These are phyloP conservation scores for Amphiprion ocellaris DNA, from an alignment of 2,113 vertebrate genomes.

Conservation along the genomic window DNA sequence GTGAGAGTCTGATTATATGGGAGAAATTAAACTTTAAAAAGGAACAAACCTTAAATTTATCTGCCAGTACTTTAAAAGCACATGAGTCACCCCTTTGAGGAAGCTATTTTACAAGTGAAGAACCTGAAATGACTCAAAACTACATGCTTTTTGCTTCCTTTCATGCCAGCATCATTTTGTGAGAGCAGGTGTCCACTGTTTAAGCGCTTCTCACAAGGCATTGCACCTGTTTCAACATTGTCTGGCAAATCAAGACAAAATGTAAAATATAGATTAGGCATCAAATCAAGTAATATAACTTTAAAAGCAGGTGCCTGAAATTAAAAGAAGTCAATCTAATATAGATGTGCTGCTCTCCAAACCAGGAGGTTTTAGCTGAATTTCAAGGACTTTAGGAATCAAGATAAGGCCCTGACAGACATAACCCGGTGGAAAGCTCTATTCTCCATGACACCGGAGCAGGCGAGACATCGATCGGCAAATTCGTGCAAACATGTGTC, in stretches of 20 bases:
- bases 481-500: slow-evolving; percentile 57
- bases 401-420: slow-evolving; percentile 52
- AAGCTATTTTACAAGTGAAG: slow-evolving; percentile 24
- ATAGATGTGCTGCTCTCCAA: neutral
- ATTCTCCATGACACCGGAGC: slow-evolving; percentile 49
- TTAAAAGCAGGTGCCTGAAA: neutral
- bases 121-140: slow-evolving; percentile 34
- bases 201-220: slow-evolving; percentile 11
- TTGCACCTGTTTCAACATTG: slow-evolving; percentile 4
- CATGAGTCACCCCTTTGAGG: slow-evolving; percentile 32
- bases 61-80: slow-evolving; percentile 34
- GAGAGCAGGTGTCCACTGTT: slow-evolving; percentile 29
- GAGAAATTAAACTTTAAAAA: slow-evolving; percentile 26
- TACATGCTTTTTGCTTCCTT: slow-evolving; percentile 27
- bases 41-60: slow-evolving; percentile 17
- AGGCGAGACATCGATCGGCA: slow-evolving; percentile 58
- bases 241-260: neutral
- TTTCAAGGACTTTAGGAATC: slow-evolving; percentile 53
- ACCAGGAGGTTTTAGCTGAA: neutral
- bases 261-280: neutral
- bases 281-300: slow-evolving; percentile 11
- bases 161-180: slow-evolving; percentile 39
- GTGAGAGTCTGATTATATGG: neutral
- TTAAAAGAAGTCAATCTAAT: neutral
- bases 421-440: slow-evolving; percentile 20